phyloP scores from a whole-genome alignment of 2,797 vertebrate genomes.

The Pelodytes ibericus region DNA sequence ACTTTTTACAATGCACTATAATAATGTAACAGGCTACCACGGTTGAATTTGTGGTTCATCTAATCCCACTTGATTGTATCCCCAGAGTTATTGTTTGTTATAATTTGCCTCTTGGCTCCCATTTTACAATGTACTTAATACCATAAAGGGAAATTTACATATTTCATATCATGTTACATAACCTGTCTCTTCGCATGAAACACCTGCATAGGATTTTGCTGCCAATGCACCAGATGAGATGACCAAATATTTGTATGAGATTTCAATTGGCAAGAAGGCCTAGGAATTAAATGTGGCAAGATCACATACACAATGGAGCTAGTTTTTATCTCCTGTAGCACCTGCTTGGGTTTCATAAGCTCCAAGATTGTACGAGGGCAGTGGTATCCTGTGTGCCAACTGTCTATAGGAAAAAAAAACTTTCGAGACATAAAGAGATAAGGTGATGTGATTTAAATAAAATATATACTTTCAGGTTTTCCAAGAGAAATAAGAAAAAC shows the following conservation, averaged over 20 bases:
- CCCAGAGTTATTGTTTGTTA: conserved; percentile 8
- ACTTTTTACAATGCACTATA: not conserved
- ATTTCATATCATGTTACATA: conserved; percentile 1
- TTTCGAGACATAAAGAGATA: not conserved
- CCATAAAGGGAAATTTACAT: conserved; percentile 4
- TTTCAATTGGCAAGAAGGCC: conserved; percentile 5
- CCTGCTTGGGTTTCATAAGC: conserved; percentile 35
- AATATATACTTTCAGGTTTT: not conserved
- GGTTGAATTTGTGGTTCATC: not conserved
- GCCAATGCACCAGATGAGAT: conserved; percentile 21
- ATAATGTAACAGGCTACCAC: conserved; percentile 1
- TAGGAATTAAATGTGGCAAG: conserved; percentile 13
- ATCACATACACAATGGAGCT: conserved; percentile 20
- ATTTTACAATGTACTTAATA: not conserved
- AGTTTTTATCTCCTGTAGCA: conserved; percentile 28
- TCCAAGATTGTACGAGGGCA: not conserved
- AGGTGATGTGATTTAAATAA: not conserved
- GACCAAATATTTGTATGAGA: conserved; percentile 1
- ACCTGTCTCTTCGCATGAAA: not conserved
- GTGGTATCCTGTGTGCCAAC: not conserved
- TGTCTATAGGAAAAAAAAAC: not conserved
- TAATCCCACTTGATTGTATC: conserved; percentile 8
- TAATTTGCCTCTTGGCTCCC: not conserved
- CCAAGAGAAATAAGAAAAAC: not conserved
- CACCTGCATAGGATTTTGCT: conserved; percentile 7